phyloP scores from a whole-genome alignment of 2,113 vertebrate species.

The Clarias gariepinus region DNA sequence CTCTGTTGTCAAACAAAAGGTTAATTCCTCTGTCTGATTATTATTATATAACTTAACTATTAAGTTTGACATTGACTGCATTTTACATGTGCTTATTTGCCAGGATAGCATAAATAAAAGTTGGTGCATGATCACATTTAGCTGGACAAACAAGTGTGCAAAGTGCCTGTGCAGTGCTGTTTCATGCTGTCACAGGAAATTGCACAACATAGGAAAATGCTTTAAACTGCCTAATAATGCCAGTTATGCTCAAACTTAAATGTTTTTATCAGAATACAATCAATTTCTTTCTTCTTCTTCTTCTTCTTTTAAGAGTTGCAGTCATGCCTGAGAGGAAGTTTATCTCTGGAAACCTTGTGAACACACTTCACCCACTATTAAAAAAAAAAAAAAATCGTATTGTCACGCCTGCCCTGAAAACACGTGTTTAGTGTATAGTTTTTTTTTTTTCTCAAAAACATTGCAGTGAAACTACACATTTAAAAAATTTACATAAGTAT shows the following conservation, averaged over 20 bases:
- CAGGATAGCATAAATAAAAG: neutral
- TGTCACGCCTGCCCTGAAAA: neutral
- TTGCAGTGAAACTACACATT: neutral
- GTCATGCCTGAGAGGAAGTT: neutral
- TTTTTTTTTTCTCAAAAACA: too few species aligned
- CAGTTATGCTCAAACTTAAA: neutral
- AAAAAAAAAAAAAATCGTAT: neutral
- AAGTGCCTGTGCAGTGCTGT: neutral
- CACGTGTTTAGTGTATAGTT: neutral
- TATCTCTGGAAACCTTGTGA: neutral
- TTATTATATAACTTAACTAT: too few species aligned
- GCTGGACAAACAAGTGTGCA: neutral
- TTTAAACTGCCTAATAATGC: neutral
- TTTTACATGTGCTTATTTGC: neutral
- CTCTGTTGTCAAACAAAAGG: too few species aligned
- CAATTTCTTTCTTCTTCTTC: neutral
- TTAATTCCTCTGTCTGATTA: too few species aligned
- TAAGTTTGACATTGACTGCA: too few species aligned
- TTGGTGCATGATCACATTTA: neutral
- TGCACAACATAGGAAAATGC: neutral
- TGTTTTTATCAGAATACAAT: neutral
- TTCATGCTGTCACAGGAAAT: constrained; percentile 6
- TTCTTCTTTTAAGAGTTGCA: neutral
- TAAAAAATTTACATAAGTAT: neutral
- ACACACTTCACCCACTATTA: neutral